Evolutionary conservation across 2,888 invertebrate genomes (phyloP), one percentile per base, ranked within the genome.

Genomic region (Altica lythri): DNA sequence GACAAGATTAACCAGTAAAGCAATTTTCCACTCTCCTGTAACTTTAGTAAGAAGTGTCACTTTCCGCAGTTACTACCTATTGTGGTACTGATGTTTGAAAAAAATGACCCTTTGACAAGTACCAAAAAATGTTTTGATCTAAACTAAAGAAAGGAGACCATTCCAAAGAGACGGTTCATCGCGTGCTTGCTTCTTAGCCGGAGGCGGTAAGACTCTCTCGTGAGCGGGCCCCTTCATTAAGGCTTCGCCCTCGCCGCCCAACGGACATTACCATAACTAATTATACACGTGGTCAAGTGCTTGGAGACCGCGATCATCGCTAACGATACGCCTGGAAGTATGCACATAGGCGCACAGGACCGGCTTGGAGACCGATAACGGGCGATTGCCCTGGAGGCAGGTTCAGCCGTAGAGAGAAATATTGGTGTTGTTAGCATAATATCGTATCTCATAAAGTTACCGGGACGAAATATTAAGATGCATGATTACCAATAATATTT

Each of bases 231-330:
- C 69, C 72, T 68, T 73, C 72, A 72, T 71, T 73, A 72, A 66
- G 65, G 64, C 68, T 64, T 72, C 74, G 72, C 74, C 75, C 75
- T 73, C 74, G 72, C 74, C 73, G 74, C 72, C 73, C 71, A 71
- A 67, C 70, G 66, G 69, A 67, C 73, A 75, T 75, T 75, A 74
- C 71, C 75, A 75, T 75, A 75, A 71, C 73, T 75, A 75, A 75
- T 75, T 75, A 75, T 74, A 75, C 72, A 74, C 74, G 73, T 73
- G 73, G 72, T 68, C 69, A 47, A 50, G 57, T 46, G 38, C 50
- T 55, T 35, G 50, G 40, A 35, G 43, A 53, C 53, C 47, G 49
- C 43, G 54, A 55, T 55, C 50, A 50, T 46, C 38, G 40, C 50
- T 50, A 50, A 55, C 54, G 54, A 55, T 55, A 55, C 46, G 34